phyloP scores from a whole-genome alignment of 2,888 invertebrate genomes.

The Melangyna quadrimaculata region DNA sequence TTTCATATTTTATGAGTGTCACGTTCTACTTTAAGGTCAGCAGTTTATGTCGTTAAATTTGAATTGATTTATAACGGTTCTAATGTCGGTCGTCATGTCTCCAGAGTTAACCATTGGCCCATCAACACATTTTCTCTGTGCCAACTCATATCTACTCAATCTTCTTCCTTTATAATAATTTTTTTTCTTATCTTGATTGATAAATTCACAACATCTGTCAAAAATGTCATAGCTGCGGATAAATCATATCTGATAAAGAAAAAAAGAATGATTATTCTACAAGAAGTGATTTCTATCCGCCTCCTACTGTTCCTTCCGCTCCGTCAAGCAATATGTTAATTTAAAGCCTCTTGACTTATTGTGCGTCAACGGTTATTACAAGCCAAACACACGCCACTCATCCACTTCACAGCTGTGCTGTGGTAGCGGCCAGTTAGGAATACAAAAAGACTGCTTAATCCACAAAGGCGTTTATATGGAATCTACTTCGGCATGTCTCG shows the following conservation, averaged over 20 bases:
- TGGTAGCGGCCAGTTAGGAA: background rate
- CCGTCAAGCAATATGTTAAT: background rate
- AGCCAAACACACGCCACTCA: slow-evolving; percentile 17
- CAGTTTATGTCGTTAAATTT: slow-evolving; percentile 41
- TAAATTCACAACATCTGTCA: slow-evolving; percentile 49
- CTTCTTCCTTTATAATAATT: background rate
- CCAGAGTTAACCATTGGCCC: background rate
- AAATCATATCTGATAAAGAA: slow-evolving; percentile 33
- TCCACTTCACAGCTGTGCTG: background rate
- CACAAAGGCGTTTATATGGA: slow-evolving; percentile 16
- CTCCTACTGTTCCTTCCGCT: background rate
- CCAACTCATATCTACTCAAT: slow-evolving; percentile 2
- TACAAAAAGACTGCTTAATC: slow-evolving; percentile 7
- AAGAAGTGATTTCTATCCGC: background rate
- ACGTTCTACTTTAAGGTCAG: slow-evolving; percentile 42
- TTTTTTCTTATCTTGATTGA: slow-evolving; percentile 47
- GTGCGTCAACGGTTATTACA: slow-evolving; percentile 4
- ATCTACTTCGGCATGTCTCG: background rate
- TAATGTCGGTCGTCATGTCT: slow-evolving; percentile 9
- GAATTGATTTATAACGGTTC: slow-evolving; percentile 48
- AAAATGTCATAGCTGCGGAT: slow-evolving; percentile 38
- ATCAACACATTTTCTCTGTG: background rate
- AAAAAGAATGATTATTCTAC: slow-evolving; percentile 3
- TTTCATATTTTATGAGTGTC: slow-evolving; percentile 44
- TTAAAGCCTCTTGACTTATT: slow-evolving; percentile 20